These are phyloP conservation scores for Nephrotoma appendiculata DNA, from an alignment of 2,888 invertebrate genomes.

Conservation along the genomic window DNA sequence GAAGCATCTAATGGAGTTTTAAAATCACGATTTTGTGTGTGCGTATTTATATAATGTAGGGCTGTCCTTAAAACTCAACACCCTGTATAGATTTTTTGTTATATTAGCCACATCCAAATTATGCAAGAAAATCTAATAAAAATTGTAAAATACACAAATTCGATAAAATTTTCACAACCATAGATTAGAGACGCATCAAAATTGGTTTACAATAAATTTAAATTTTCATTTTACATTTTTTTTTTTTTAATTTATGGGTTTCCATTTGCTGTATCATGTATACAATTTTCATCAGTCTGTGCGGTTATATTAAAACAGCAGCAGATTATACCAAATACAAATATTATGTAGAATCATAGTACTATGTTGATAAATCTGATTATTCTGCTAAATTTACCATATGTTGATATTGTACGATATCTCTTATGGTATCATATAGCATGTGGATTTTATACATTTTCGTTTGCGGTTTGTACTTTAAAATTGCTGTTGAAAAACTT, in stretches of 20 bases:
- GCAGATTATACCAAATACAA: not conserved
- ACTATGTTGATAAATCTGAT: not conserved
- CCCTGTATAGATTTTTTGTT: not conserved
- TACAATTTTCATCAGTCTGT: not conserved
- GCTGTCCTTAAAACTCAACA: not conserved
- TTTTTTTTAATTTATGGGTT: not conserved
- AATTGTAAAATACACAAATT: not conserved
- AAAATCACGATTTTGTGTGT: not conserved
- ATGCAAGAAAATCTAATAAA: not conserved
- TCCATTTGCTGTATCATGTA: not conserved
- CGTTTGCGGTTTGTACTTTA: not conserved
- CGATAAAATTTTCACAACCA: not conserved
- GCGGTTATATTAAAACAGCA: not conserved
- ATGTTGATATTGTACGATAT: not conserved
- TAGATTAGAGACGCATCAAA: not conserved
- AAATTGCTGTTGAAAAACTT: no score
- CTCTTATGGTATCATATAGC: not conserved
- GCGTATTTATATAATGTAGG: not conserved
- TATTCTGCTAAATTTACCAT: not conserved
- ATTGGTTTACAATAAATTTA: not conserved
- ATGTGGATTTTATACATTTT: not conserved
- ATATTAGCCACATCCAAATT: not conserved
- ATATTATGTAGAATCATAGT: not conserved
- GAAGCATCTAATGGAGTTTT: not conserved
- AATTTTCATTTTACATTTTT: not conserved